Conservation (phyloP, 2,888 invertebrate species). For the Leucophenga maculata region DNA sequence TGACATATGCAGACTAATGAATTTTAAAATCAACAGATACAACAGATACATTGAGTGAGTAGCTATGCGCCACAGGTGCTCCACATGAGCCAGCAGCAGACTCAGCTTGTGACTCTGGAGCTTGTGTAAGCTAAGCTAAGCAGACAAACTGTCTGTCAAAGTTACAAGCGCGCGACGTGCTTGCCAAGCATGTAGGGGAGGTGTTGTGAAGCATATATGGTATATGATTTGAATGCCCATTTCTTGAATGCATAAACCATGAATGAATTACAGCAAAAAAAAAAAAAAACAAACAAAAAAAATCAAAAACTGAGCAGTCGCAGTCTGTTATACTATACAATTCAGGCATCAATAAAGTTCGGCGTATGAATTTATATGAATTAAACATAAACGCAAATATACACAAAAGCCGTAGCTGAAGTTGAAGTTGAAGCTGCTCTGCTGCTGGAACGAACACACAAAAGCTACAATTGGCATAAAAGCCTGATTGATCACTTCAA, state of each 20-base stretch:
- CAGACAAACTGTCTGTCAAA: constrained; percentile 64
- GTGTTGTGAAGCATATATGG: constrained; percentile 20
- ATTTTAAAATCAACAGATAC: constrained; percentile 68
- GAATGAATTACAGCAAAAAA: constrained; percentile 66
- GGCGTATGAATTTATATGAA: constrained; percentile 65
- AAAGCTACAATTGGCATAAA: constrained; percentile 20
- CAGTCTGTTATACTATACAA: background rate
- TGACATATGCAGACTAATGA: constrained; percentile 71
- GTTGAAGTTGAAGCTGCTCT: background rate
- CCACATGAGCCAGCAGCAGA: constrained; percentile 9
- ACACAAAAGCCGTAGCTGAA: constrained; percentile 27
- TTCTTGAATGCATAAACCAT: constrained; percentile 50
- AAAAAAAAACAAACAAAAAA: constrained; percentile 13
- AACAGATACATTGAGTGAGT: background rate
- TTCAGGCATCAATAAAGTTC: constrained; percentile 62
- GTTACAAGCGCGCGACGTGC: constrained; percentile 15
- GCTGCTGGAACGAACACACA: constrained; percentile 3
- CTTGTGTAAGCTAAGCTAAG: constrained; percentile 30
- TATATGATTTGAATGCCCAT: constrained; percentile 56
- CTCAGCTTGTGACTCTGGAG: background rate
- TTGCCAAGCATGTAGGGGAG: background rate
- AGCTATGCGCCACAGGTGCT: constrained; percentile 56
- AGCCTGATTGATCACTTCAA: constrained; percentile 53
- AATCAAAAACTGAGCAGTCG: background rate
- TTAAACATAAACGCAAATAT: constrained; percentile 67